These are phyloP conservation scores for Pitangus sulphuratus DNA, from an alignment of 2,797 vertebrate genomes.

Conservation along the genomic window DNA sequence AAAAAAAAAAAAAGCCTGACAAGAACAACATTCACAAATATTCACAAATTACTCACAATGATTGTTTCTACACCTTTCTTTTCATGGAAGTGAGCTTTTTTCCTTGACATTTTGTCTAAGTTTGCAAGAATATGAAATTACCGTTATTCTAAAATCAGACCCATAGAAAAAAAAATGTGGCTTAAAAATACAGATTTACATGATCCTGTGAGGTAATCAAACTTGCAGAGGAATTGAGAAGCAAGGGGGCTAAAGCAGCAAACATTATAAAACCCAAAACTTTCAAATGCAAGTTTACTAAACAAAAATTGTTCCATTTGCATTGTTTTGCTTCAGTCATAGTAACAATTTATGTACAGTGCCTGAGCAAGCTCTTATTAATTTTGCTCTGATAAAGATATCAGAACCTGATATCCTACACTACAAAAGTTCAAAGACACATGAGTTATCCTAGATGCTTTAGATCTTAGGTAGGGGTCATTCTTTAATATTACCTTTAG, in stretches of 20 bases:
- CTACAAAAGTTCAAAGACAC: neutral
- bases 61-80: neutral
- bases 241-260: neutral
- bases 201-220: neutral
- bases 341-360: neutral
- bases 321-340: neutral
- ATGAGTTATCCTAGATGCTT: neutral
- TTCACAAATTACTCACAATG: neutral
- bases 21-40: neutral
- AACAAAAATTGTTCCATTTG: neutral
- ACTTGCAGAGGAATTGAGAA: neutral
- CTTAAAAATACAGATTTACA: neutral
- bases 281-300: neutral
- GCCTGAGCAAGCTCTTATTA: neutral
- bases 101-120: neutral
- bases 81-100: neutral
- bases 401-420: neutral
- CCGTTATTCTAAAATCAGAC: neutral
- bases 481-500: neutral
- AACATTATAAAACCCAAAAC: neutral
- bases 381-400: neutral
- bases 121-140: neutral
- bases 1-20: neutral
- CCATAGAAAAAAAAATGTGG: neutral
- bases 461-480: neutral